Evolutionary conservation across 2,797 vertebrate species (phyloP).

Genomic region (Dryobates pubescens): DNA sequence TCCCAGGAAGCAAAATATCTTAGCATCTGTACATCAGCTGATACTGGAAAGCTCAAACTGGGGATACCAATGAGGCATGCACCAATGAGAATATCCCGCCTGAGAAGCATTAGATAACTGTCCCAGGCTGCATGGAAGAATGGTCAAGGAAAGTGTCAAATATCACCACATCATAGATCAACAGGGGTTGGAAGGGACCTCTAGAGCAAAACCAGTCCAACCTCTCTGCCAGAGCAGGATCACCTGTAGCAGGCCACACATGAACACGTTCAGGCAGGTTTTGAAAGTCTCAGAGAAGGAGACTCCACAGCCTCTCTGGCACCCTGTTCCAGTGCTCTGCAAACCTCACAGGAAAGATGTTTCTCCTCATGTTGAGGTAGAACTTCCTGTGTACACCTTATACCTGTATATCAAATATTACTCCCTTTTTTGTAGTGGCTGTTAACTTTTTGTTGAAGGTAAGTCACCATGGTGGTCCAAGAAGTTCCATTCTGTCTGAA

Average conservation of each 20-base stretch:
- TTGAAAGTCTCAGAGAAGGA: too few species aligned
- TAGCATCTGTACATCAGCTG: neutral
- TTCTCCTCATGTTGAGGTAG: too few species aligned
- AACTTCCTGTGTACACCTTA: too few species aligned
- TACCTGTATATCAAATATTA: neutral
- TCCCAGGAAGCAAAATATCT: neutral
- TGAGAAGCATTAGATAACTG: accelerated
- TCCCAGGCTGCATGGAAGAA: neutral
- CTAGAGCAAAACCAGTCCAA: too few species aligned
- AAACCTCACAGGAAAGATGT: too few species aligned
- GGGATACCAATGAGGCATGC: too few species aligned
- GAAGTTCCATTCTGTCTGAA: neutral
- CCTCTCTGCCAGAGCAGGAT: too few species aligned
- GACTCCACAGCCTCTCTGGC: too few species aligned
- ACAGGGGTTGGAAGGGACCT: too few species aligned
- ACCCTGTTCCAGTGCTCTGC: too few species aligned
- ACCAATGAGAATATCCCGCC: neutral
- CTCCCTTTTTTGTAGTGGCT: neutral
- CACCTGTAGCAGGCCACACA: too few species aligned
- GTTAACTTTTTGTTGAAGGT: neutral
- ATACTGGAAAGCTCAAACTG: neutral
- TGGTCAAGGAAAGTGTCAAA: neutral
- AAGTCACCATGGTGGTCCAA: neutral
- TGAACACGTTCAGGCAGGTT: too few species aligned
- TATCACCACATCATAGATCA: accelerated